These are phyloP conservation scores for Montifringilla adamsi DNA, from an alignment of 2,113 vertebrate species.

Conservation along the genomic window DNA sequence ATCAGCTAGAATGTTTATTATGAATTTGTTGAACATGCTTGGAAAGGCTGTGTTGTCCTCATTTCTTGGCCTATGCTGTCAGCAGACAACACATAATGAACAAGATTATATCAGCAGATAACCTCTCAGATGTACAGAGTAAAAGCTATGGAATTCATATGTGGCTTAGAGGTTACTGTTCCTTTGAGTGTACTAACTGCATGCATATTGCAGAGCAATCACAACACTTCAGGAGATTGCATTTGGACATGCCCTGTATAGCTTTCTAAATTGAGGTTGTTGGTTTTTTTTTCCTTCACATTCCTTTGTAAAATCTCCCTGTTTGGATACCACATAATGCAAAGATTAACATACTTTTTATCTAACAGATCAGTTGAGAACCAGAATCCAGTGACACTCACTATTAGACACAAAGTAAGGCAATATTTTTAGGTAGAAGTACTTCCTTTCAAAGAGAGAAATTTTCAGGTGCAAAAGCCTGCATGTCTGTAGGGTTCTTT, in stretches of 20 bases:
- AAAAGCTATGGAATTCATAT: background rate
- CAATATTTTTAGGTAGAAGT: background rate
- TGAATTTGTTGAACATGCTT: background rate
- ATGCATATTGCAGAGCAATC: background rate
- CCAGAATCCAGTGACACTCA: background rate
- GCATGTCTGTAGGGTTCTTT: background rate
- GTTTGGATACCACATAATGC: background rate
- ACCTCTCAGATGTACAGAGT: background rate
- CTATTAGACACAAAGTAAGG: background rate
- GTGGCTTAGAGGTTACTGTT: background rate
- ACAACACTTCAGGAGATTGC: background rate
- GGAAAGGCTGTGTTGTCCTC: background rate
- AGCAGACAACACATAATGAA: background rate
- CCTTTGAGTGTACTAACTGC: background rate
- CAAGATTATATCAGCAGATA: background rate
- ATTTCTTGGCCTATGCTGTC: background rate
- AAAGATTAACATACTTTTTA: background rate
- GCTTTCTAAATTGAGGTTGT: background rate
- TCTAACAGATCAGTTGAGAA: background rate
- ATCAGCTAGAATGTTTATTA: background rate
- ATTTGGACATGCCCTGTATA: background rate
- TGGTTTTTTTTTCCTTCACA: background rate
- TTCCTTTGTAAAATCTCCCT: background rate
- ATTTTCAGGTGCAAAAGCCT: background rate
- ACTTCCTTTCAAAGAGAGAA: background rate